Evolutionary conservation across 2,113 vertebrate genomes (phyloP).

Genomic region (Clarias batrachus): DNA sequence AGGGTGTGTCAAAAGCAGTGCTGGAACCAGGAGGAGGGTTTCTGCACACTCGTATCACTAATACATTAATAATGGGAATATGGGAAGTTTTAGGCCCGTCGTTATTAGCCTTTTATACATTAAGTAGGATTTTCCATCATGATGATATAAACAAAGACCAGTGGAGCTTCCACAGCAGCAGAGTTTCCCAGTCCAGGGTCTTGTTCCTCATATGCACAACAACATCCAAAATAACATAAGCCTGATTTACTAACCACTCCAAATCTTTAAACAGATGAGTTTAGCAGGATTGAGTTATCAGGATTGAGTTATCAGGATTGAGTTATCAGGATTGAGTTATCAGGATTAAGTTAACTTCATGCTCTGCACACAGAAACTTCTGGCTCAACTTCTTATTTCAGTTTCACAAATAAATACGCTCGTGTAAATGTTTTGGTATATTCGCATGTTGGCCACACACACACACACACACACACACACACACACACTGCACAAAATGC

Average conservation of each 20-base stretch:
- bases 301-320: not conserved
- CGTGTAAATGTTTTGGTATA: not conserved
- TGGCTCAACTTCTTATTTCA: not conserved
- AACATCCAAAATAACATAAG: not conserved
- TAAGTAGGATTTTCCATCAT: not conserved
- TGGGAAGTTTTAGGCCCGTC: not conserved
- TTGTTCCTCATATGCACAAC: not conserved
- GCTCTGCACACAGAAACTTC: not conserved
- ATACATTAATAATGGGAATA: not conserved
- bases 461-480: too few species aligned
- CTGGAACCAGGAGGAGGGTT: not conserved
- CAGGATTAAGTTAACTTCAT: too few species aligned
- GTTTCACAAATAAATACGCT: not conserved
- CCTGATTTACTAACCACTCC: not conserved
- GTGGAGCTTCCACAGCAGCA: not conserved
- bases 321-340: not conserved
- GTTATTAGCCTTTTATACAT: not conserved
- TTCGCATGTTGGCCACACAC: not conserved
- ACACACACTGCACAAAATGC: too few species aligned
- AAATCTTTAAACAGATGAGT: not conserved
- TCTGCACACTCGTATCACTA: not conserved
- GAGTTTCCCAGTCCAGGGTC: not conserved
- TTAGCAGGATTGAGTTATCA: not conserved
- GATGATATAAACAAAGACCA: not conserved
- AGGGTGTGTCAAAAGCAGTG: not conserved